Evolutionary conservation across 1,140 invertebrate genomes (phyloP).

Genomic region (Brachionus manjavacas): DNA sequence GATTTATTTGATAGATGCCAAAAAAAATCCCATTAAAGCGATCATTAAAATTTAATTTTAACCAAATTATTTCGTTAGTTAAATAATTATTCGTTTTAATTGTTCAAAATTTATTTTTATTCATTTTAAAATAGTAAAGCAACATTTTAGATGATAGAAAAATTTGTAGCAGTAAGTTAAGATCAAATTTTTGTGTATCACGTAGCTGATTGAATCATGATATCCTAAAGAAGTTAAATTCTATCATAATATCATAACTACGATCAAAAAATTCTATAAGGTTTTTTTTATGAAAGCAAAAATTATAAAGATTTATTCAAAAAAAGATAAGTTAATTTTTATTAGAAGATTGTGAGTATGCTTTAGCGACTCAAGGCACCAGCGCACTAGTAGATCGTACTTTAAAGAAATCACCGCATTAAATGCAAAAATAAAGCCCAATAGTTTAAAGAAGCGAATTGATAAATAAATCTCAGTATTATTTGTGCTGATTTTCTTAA

Average conservation of each 20-base stretch:
- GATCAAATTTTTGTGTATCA: neutral
- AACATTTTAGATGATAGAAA: no score
- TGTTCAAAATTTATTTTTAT: neutral
- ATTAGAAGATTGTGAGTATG: neutral
- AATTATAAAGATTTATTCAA: neutral
- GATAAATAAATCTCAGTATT: neutral
- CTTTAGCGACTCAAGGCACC: neutral
- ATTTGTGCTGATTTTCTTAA: neutral
- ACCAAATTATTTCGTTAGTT: neutral
- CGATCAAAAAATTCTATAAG: neutral
- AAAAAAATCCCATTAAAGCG: neutral
- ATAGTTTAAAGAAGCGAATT: neutral
- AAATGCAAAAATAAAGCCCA: neutral
- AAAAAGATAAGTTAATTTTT: neutral
- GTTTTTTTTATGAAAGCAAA: neutral
- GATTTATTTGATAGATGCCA: neutral
- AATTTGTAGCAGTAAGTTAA: neutral
- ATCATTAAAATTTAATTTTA: neutral
- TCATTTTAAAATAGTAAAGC: no score
- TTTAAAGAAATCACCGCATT: neutral
- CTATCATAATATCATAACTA: neutral
- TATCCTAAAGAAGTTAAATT: neutral
- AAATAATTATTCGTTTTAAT: neutral
- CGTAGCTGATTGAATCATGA: neutral
- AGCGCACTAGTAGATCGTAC: neutral